Conservation (phyloP, 2,113 vertebrate genomes). For the Sander lucioperca region DNA sequence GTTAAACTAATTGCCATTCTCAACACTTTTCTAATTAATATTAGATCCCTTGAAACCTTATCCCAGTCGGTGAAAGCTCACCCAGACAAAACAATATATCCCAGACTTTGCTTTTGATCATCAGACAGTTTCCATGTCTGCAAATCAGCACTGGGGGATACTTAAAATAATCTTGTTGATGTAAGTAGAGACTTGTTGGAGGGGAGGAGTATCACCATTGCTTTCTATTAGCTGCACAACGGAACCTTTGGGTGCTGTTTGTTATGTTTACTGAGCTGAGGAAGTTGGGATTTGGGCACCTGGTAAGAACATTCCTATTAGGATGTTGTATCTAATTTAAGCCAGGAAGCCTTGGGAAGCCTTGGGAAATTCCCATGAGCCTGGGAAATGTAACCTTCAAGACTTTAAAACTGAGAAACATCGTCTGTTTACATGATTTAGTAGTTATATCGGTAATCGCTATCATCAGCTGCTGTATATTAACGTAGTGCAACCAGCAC, state of each 20-base stretch:
- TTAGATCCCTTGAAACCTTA: not conserved
- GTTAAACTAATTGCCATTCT: not conserved
- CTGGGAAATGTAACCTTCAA: no score
- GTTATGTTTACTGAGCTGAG: conserved; percentile 24
- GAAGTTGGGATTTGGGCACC: conserved; percentile 6
- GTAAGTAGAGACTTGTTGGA: conserved; percentile 27
- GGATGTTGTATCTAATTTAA: not conserved
- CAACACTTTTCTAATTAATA: not conserved
- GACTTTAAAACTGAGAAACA: not conserved
- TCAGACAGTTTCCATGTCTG: conserved; percentile 14
- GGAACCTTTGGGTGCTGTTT: conserved; percentile 8
- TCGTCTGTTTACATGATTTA: not conserved
- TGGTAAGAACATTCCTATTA: not conserved
- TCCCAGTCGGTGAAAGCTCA: not conserved
- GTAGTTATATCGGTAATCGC: not conserved
- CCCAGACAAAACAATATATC: conserved; percentile 19
- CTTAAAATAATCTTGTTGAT: conserved; percentile 47
- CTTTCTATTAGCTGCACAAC: conserved; percentile 32
- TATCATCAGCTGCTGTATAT: not conserved
- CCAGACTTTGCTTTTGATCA: conserved; percentile 5
- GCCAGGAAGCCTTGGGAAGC: no score
- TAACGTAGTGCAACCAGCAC: not conserved
- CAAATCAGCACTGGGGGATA: not conserved
- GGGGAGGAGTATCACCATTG: not conserved
- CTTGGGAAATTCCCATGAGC: not conserved